Base-by-base conservation (phyloP, 2,888 invertebrate genomes). In the Tiphia femorata region DNA sequence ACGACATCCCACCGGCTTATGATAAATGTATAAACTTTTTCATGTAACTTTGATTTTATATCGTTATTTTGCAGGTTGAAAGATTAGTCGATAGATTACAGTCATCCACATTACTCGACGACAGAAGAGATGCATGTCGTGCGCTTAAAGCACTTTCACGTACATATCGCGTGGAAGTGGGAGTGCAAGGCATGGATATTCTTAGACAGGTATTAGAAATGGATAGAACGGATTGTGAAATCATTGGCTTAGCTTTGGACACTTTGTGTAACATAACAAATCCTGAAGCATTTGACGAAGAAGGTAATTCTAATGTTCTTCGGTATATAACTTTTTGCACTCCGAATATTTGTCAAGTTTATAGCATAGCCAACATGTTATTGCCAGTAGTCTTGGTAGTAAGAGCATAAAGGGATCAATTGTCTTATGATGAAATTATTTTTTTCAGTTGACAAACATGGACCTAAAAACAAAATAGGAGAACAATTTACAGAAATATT, bases 401-500 rank as follows among this genome's bases (percentile, higher is more conserved):
- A n/a, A n/a, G n/a, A n/a, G n/a, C n/a, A n/a, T n/a, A n/a, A n/a
- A n/a, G n/a, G n/a, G n/a, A n/a, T n/a, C n/a, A n/a, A n/a, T n/a
- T n/a, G n/a, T 8, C 29, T 59, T 27, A 6, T 14, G 17, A 1
- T 5, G 17, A 41, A 35, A 23, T 33, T 50, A 19, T 23, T 25
- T 49, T 12, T 70, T 68, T 25, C 72, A 73, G 84, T 80, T n/a
- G 76, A 81, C 2, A 79, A 82, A 35, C 74, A 81, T 37, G 78
- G 80, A 48, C 69, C 76, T 27, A 66, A 77, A 10, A 76, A 70
- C 50, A 92, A 93, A 80, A 90, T 96, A 20, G 96, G 96, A 1
- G 94, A 94, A 78, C 95, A 96, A 77, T 98, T 98, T 83, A 97
- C 98, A 0, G 98, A 98, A 85, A 97, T 98, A 88, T 97, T 97